Conservation (phyloP, 1,140 invertebrate genomes). For the Augochlora pura region DNA sequence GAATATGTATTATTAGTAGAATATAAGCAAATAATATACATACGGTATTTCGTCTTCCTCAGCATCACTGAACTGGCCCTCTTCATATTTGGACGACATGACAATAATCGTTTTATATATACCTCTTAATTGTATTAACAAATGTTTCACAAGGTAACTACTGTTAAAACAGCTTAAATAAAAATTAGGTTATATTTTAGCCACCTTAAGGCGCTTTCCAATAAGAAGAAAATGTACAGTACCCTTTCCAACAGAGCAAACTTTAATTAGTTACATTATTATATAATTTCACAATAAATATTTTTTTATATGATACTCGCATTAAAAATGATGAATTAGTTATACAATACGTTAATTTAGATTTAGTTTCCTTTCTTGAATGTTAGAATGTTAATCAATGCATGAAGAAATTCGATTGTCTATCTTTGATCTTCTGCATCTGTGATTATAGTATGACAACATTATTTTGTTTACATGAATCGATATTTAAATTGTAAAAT, state of each 20-base stretch:
- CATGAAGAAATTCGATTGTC: not conserved
- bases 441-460: constrained; percentile 25
- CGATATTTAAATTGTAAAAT: constrained; percentile 56
- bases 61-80: constrained; percentile 77
- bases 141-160: not conserved
- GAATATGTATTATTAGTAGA: not conserved
- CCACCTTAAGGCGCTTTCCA: not conserved
- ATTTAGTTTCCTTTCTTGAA: constrained; percentile 2
- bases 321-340: not conserved
- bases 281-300: not conserved
- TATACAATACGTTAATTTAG: not conserved
- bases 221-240: not conserved
- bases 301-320: not conserved
- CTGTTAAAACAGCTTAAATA: not conserved
- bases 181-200: not conserved
- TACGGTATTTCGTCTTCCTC: constrained; percentile 66
- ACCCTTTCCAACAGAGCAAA: not conserved
- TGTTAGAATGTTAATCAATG: not conserved
- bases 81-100: constrained; percentile 55
- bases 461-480: constrained; percentile 55
- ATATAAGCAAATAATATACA: constrained; percentile 33
- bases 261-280: not conserved
- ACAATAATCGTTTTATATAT: not conserved
- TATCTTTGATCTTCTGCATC: constrained; percentile 19
- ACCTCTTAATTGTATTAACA: not conserved